Percentiles rank a stretch among this genome's conserved stretches.
These are phyloP conservation scores for Adineta ricciae DNA, from an alignment of 2,888 invertebrate species.

Conservation along the genomic window DNA sequence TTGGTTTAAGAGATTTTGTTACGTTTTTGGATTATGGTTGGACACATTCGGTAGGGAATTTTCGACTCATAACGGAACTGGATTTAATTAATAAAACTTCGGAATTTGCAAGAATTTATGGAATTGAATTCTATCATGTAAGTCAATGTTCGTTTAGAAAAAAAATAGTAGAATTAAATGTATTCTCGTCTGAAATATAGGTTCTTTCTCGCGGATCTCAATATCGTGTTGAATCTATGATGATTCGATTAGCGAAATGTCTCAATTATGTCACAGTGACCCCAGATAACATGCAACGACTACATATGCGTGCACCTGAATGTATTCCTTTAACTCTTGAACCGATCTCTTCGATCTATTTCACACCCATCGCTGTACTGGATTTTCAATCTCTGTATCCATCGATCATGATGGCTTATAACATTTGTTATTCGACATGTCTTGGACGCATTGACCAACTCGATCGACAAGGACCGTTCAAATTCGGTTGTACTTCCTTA, in stretches of 20 bases:
- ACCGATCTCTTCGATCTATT: slow-evolving; percentile 73
- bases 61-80: slow-evolving; percentile 71
- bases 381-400: slow-evolving; percentile 99
- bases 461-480: slow-evolving; percentile 29
- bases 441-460: slow-evolving; percentile 75
- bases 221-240: slow-evolving; percentile 83
- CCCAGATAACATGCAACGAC: slow-evolving; percentile 76
- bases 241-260: slow-evolving; percentile 74
- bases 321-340: slow-evolving; percentile 84
- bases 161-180: too few species aligned
- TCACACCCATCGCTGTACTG: slow-evolving; percentile 85
- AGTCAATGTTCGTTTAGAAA: background rate
- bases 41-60: slow-evolving; percentile 60
- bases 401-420: slow-evolving; percentile 96
- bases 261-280: slow-evolving; percentile 77
- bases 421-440: slow-evolving; percentile 95
- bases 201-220: slow-evolving; percentile 32
- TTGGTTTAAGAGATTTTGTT: background rate
- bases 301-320: slow-evolving; percentile 56
- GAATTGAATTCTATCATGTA: slow-evolving; percentile 94
- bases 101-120: slow-evolving; percentile 87
- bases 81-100: slow-evolving; percentile 84
- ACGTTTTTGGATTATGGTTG: slow-evolving; percentile 17
- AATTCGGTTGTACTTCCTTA: slow-evolving; percentile 34
- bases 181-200: background rate